These are phyloP conservation scores for Eupithecia vulgata DNA, from an alignment of 2,888 invertebrate species.

Conservation along the genomic window DNA sequence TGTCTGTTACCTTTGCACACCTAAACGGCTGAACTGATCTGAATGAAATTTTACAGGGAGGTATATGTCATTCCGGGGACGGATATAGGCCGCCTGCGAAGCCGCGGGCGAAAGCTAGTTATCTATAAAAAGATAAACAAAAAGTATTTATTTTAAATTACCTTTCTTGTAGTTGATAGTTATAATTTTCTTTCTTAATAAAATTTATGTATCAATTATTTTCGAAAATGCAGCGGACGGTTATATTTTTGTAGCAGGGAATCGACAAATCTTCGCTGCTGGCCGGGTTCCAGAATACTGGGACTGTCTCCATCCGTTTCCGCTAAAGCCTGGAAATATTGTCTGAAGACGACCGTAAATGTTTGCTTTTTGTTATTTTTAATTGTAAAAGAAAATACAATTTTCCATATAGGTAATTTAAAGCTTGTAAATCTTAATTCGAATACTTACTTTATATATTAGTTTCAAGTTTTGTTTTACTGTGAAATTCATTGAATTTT, in stretches of 20 bases:
- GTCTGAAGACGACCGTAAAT: conserved; percentile 31
- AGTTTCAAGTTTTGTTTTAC: too few species aligned
- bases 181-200: not conserved
- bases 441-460: too few species aligned
- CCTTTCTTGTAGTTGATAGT: too few species aligned
- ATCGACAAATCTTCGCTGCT: conserved; percentile 41
- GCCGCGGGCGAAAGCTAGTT: too few species aligned
- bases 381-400: conserved; percentile 4
- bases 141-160: too few species aligned
- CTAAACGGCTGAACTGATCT: too few species aligned
- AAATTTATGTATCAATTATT: not conserved
- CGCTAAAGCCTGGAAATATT: conserved; percentile 32
- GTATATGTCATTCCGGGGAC: too few species aligned
- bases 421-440: not conserved
- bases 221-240: conserved; percentile 12
- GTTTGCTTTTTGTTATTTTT: conserved; percentile 27
- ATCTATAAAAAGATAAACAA: too few species aligned
- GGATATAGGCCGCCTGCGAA: too few species aligned
- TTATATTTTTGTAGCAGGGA: conserved; percentile 28
- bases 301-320: conserved; percentile 37
- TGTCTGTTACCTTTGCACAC: too few species aligned
- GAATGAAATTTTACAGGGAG: too few species aligned
- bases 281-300: conserved; percentile 52
- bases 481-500: too few species aligned
- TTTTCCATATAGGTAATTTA: not conserved